Conservation (phyloP, 2,113 vertebrate genomes). For the Pheucticus melanocephalus region DNA sequence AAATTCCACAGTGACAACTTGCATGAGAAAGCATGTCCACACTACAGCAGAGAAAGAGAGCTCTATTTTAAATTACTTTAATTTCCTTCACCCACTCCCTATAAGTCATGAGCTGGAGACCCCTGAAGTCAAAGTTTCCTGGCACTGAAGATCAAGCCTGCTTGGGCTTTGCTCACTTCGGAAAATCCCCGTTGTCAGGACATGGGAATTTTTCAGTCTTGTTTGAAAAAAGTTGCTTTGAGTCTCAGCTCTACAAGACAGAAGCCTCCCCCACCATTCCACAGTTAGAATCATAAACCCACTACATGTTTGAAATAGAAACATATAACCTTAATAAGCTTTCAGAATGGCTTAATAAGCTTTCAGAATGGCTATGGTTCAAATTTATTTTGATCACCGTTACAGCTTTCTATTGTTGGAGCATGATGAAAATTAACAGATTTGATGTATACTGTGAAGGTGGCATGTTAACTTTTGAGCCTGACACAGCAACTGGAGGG, state of each 20-base stretch:
- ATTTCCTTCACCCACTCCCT: conserved; percentile 28
- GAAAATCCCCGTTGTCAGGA: conserved; percentile 46
- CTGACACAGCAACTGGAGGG: conserved; percentile 15
- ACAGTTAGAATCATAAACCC: background rate
- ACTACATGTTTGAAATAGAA: background rate
- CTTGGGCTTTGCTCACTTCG: background rate
- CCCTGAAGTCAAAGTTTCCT: conserved; percentile 56
- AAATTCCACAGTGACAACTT: background rate
- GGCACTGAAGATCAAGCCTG: background rate
- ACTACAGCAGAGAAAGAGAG: background rate
- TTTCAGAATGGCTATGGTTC: background rate
- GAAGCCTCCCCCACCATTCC: background rate
- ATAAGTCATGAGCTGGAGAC: conserved; percentile 3
- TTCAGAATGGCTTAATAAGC: background rate
- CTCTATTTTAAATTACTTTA: conserved; percentile 11
- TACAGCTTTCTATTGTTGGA: background rate
- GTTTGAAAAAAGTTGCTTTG: background rate
- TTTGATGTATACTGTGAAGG: background rate
- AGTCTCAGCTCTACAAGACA: background rate
- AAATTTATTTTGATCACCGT: conserved; percentile 1
- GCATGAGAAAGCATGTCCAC: background rate
- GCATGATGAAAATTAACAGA: background rate
- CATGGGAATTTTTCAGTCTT: background rate
- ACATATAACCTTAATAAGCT: background rate
- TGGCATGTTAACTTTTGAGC: background rate